Percentiles rank a stretch among this genome's conserved stretches.
phyloP scores from a whole-genome alignment of 2,797 vertebrate species.

The Clarias platycephalus region DNA sequence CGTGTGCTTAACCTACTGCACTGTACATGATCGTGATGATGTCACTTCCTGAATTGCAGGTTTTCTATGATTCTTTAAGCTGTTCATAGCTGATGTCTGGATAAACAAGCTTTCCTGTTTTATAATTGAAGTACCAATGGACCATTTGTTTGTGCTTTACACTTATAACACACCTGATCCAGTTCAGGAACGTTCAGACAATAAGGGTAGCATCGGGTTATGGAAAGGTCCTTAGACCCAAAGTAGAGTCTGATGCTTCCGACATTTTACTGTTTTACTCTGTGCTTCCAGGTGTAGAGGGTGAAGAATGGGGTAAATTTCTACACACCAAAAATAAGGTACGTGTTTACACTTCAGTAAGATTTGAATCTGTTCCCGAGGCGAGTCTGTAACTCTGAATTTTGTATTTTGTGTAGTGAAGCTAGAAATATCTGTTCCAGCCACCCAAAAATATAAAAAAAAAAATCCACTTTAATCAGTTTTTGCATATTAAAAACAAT shows the following conservation, averaged over 20 bases:
- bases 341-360: constrained; percentile 34
- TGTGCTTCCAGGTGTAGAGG: constrained; percentile 82
- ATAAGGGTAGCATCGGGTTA: neutral
- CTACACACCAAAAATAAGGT: constrained; percentile 99
- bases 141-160: constrained; percentile 19
- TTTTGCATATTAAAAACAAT: too few relatives aligned
- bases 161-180: neutral
- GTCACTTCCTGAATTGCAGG: neutral
- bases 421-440: too few relatives aligned
- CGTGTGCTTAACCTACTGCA: neutral
- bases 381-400: too few relatives aligned
- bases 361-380: too few relatives aligned
- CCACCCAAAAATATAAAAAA: too few relatives aligned
- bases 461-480: too few relatives aligned
- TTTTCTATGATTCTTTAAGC: neutral
- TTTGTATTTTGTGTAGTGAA: too few relatives aligned
- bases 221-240: too few relatives aligned
- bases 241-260: neutral
- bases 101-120: neutral
- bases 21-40: neutral
- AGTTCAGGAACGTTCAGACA: neutral
- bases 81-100: neutral
- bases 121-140: neutral
- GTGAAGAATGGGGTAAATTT: constrained; percentile 98
- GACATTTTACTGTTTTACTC: neutral